These are phyloP conservation scores for Hozukius guyotensis DNA, from an alignment of 2,797 vertebrate genomes.

Conservation along the genomic window DNA sequence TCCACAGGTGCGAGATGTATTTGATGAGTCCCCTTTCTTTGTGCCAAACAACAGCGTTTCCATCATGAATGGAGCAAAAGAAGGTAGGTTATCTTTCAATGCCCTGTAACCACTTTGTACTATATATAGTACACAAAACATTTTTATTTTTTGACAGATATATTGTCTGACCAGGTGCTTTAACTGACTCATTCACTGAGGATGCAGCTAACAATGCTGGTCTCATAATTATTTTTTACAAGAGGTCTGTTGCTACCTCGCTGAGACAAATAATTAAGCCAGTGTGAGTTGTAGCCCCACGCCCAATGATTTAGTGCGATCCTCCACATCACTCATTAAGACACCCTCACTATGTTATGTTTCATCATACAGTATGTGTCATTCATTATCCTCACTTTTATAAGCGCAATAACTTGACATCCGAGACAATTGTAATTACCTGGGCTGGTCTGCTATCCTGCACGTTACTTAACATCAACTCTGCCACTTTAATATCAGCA, in stretches of 20 bases:
- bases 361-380: constrained; percentile 63
- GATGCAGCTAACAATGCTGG: constrained; percentile 30
- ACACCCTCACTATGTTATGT: constrained; percentile 60
- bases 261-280: constrained; percentile 61
- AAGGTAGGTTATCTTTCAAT: constrained; percentile 82
- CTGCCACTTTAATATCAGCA: constrained; percentile 36
- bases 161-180: constrained; percentile 40
- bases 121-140: background rate
- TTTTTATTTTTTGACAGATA: background rate
- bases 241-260: constrained; percentile 58
- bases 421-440: constrained; percentile 75
- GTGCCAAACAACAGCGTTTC: constrained; percentile 92
- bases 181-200: background rate
- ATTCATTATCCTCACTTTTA: constrained; percentile 76
- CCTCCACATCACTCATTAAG: constrained; percentile 73
- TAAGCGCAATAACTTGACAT: constrained; percentile 73
- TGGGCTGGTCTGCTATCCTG: constrained; percentile 61
- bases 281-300: constrained; percentile 66
- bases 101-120: background rate
- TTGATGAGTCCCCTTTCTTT: constrained; percentile 94
- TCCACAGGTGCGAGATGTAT: constrained; percentile 89
- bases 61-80: constrained; percentile 95
- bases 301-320: constrained; percentile 70
- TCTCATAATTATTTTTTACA: constrained; percentile 47
- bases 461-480: constrained; percentile 34